Percentiles rank a stretch among this genome's conserved stretches.
Evolutionary conservation across 23 tunicate genomes (phyloP).

Genomic region (Styela plicata): DNA sequence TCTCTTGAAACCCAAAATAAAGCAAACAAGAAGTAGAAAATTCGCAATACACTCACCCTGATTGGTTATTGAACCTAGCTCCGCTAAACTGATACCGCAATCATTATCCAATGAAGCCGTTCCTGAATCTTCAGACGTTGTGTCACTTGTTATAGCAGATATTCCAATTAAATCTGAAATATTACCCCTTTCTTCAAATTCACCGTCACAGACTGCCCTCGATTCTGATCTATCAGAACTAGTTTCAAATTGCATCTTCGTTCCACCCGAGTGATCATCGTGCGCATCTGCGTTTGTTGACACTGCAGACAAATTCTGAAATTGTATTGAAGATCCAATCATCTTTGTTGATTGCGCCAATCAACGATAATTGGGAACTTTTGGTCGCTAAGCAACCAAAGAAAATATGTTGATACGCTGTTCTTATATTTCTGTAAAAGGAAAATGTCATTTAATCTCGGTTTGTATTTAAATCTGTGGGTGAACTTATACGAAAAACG

Average conservation of each 20-base stretch:
- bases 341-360: not conserved
- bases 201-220: not conserved
- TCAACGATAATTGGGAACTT: too few relatives aligned
- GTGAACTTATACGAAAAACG: too few relatives aligned
- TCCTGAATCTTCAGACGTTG: not conserved
- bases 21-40: too few relatives aligned
- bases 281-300: not conserved
- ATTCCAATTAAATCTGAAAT: not conserved
- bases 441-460: too few relatives aligned
- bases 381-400: too few relatives aligned
- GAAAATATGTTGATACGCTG: too few relatives aligned
- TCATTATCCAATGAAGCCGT: not conserved
- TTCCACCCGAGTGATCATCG: not conserved
- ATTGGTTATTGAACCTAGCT: not conserved
- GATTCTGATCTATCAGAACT: not conserved
- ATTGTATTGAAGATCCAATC: not conserved
- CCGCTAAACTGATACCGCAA: not conserved
- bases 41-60: not conserved
- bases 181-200: not conserved
- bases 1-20: too few relatives aligned
- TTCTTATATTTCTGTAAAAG: too few relatives aligned
- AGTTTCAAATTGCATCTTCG: not conserved
- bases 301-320: not conserved
- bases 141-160: not conserved
- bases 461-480: too few relatives aligned